Percentiles rank a stretch among this genome's conserved stretches.
phyloP scores from a whole-genome alignment of 2,888 invertebrate species.

The Tipula helvola region DNA sequence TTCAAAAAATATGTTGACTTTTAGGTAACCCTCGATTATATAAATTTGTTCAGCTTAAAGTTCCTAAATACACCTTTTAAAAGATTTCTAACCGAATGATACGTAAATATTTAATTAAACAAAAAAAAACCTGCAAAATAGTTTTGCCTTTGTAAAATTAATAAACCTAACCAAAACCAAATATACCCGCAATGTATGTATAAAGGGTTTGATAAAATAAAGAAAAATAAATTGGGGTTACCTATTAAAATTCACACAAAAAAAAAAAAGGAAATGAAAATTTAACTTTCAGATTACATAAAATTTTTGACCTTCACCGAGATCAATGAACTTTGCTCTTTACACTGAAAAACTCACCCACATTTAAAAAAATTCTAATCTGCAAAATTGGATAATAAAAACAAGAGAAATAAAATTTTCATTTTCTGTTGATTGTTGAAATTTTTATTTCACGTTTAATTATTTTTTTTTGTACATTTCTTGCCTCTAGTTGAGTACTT shows the following conservation, averaged over 20 bases:
- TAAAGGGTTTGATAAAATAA: background rate
- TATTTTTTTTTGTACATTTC: background rate
- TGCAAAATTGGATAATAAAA: background rate
- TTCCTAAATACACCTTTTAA: background rate
- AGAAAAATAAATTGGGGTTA: background rate
- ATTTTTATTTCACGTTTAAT: background rate
- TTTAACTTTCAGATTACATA: background rate
- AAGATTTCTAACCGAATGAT: background rate
- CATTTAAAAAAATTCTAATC: background rate
- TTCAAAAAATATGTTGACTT: background rate
- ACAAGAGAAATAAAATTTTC: background rate
- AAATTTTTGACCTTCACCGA: background rate
- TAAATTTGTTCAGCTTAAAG: background rate
- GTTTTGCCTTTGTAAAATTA: background rate
- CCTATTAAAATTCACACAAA: background rate
- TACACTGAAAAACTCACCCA: background rate
- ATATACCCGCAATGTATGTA: too few relatives aligned
- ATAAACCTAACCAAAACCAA: background rate
- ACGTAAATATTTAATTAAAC: background rate
- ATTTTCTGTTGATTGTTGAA: background rate
- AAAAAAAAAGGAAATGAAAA: background rate
- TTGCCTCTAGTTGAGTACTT: background rate
- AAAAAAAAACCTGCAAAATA: background rate
- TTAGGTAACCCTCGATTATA: background rate
- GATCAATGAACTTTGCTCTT: background rate